These are phyloP conservation scores for Lacerta bilineata DNA, from an alignment of 2,797 vertebrate genomes.

Conservation along the genomic window DNA sequence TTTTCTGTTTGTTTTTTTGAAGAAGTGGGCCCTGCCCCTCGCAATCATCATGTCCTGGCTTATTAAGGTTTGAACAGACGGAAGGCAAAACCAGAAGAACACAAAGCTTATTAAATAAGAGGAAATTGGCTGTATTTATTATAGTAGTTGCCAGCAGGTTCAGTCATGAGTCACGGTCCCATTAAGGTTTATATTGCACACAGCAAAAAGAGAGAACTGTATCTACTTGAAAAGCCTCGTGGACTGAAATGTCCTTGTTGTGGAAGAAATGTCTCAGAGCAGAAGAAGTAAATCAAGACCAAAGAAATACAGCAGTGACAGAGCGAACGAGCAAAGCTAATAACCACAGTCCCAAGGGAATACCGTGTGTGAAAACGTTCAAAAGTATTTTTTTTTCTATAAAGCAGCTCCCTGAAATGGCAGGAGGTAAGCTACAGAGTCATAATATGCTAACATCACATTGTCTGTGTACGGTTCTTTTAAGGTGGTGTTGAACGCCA, in stretches of 20 bases:
- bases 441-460: not conserved
- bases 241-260: conserved; percentile 19
- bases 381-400: not conserved
- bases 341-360: conserved; percentile 25
- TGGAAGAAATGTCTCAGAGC: not conserved
- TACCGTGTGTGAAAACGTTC: not conserved
- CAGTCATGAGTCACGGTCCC: conserved; percentile 3
- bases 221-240: not conserved
- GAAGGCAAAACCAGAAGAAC: not conserved
- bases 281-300: conserved; percentile 36
- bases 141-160: not conserved
- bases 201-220: not conserved
- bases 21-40: not conserved
- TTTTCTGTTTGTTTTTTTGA: not conserved
- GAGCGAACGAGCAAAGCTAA: not conserved
- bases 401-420: accelerated
- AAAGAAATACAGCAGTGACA: conserved; percentile 21
- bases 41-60: not conserved
- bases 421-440: not conserved
- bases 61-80: conserved; percentile 3
- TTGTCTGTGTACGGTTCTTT: not conserved
- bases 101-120: conserved; percentile 4
- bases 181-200: conserved; percentile 5
- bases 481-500: not conserved
- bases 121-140: conserved; percentile 27